phyloP scores from a whole-genome alignment of 2,888 invertebrate genomes.

The Cetonia aurata region DNA sequence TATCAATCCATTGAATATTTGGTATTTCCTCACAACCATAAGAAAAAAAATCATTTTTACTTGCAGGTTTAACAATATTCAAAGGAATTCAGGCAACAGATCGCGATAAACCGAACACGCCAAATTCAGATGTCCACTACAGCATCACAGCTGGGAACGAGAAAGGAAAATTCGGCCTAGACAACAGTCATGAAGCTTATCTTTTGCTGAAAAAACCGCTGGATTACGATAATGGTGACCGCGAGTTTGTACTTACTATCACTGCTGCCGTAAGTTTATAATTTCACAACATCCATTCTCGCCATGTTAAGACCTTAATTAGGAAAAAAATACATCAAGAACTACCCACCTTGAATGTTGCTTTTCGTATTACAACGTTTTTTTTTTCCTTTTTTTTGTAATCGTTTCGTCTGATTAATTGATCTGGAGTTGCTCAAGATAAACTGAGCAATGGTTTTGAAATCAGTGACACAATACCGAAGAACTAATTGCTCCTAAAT shows the following conservation, averaged over 20 bases:
- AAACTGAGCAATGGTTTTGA: background rate
- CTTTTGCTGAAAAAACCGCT: slow-evolving; percentile 80
- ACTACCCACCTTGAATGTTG: slow-evolving; percentile 14
- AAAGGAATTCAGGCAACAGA: slow-evolving; percentile 85
- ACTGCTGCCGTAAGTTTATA: slow-evolving; percentile 78
- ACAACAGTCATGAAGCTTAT: slow-evolving; percentile 83
- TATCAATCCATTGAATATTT: too few relatives aligned
- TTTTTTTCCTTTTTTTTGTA: too few relatives aligned
- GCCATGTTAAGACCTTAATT: background rate
- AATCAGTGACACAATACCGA: background rate
- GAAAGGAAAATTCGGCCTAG: slow-evolving; percentile 82
- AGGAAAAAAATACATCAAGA: background rate
- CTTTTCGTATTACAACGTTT: background rate
- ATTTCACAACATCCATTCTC: background rate
- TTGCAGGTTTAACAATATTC: slow-evolving; percentile 83
- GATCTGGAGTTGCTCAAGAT: slow-evolving; percentile 2
- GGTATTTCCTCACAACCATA: too few relatives aligned
- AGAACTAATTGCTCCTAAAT: slow-evolving; percentile 15
- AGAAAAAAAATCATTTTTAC: slow-evolving; percentile 13
- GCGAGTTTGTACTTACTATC: slow-evolving; percentile 79
- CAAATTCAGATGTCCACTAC: slow-evolving; percentile 88
- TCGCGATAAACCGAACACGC: slow-evolving; percentile 88
- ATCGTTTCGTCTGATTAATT: too few relatives aligned
- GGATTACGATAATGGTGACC: slow-evolving; percentile 86
- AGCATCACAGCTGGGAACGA: slow-evolving; percentile 80